Evolutionary conservation across 2,797 vertebrate genomes (phyloP), one percentile per base, ranked within the genome.

Genomic region (Rhinella marina): DNA sequence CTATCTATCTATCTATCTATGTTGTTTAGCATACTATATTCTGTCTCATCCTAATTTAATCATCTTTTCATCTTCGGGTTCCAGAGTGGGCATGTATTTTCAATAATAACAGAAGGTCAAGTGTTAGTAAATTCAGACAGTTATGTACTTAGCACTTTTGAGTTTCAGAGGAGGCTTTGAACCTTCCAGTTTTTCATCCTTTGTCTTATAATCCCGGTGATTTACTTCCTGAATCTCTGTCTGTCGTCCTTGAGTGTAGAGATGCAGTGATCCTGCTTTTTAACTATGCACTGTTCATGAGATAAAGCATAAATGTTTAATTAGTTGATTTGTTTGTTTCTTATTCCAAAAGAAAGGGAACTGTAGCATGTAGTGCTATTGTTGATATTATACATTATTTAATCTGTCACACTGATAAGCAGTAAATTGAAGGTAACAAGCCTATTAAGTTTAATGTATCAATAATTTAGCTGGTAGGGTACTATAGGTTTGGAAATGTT

Each of bases 291-390:
- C 25, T 7, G 66, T 23, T 73, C 52, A 81, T 75, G 68, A 82
- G 54, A 56, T 61, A 86, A 23, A 54, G 41, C 41, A 83, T 87
- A 84, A 79, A 88, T 88, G 48, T 87, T 87, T 87, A 76, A 87
- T 87, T 57, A 52, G 59, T 54, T 77, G 77, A 50, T 83, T 87
- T 81, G 54, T 82, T 82, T 61, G 52, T 41, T 81, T 79, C 75
- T 77, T 50, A 85, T 41, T 57, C 54, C 48, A 76, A 80, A 83
- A 75, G 73, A 76, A 82, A 75, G 27, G 73, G 73, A 66, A 57
- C 7, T 32, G 19, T 57, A 73, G 54, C 27, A 81, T 50, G 85
- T 68, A 86, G 75, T 23, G 32, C 19, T 12, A 64, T 77, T 77
- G 32, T 85, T 76, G 72, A 61, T 70, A 56, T 4, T 13, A 78